Conservation (phyloP, 1,140 invertebrate species). For the Parasteatoda tepidariorum region DNA sequence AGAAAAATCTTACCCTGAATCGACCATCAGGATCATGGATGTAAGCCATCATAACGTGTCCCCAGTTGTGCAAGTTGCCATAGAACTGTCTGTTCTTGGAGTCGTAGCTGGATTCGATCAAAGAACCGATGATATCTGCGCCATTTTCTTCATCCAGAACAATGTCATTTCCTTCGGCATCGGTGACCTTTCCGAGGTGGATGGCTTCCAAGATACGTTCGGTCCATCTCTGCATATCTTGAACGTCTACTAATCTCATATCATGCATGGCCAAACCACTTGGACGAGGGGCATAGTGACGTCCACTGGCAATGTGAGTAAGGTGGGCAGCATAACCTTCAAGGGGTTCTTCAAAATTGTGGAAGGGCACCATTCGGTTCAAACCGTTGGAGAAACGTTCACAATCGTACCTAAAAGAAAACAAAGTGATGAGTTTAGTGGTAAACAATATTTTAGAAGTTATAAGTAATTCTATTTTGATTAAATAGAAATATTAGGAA, state of each 20-base stretch:
- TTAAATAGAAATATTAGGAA: no score
- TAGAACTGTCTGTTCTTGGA: constrained; percentile 70
- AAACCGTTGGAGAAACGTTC: constrained; percentile 54
- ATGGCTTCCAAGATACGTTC: constrained; percentile 61
- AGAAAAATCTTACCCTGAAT: constrained; percentile 63
- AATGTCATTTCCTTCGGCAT: constrained; percentile 38
- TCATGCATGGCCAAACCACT: constrained; percentile 70
- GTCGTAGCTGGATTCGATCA: constrained; percentile 72
- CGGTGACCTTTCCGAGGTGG: constrained; percentile 41
- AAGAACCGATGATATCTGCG: constrained; percentile 72
- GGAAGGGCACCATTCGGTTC: constrained; percentile 54
- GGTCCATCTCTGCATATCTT: constrained; percentile 68
- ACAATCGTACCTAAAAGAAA: constrained; percentile 53
- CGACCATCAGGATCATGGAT: constrained; percentile 78
- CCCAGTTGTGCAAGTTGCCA: constrained; percentile 68
- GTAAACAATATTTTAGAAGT: no score
- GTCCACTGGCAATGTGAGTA: constrained; percentile 74
- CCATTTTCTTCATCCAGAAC: constrained; percentile 56
- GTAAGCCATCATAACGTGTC: constrained; percentile 73
- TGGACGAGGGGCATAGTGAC: constrained; percentile 74
- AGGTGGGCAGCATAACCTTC: constrained; percentile 75
- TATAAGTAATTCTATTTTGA: no score
- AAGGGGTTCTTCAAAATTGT: constrained; percentile 58
- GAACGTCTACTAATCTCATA: constrained; percentile 66
- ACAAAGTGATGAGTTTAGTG: no score